Evolutionary conservation across 2,113 vertebrate species (phyloP), one percentile per base, ranked within the genome.

Genomic region (Lontra canadensis): DNA sequence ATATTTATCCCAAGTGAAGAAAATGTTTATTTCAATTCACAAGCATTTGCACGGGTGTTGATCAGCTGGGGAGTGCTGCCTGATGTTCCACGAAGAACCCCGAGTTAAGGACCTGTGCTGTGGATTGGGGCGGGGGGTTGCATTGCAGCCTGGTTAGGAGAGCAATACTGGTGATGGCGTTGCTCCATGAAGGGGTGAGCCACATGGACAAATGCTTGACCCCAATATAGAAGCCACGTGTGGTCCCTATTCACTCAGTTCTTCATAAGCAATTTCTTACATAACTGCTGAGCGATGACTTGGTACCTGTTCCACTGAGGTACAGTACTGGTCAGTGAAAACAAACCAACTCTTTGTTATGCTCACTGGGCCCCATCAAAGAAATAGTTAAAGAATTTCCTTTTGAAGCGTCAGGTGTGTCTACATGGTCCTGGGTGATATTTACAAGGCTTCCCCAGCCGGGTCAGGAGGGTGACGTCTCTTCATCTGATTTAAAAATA

Each of bases 401-500:
- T 79, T 65, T 55, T 55, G 57, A 88, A 83, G 6, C 85, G 3
- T 87, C 88, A 94, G 3, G 9, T n/a, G 29, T 90, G 17, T 82
- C 44, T 81, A 0, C 69, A 26, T 52, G 23, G 57, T 21, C 59
- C 44, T 67, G 29, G 61, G 26, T 88, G 36, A 76, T 47, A 29
- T 81, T 93, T 59, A 47, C 39, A 49, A 0, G 63, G 13, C 18
- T 85, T 85, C 25, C 21, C 65, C 3, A 10, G 57, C 25, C 39
- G 13, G 5, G 25, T 69, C 29, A 79, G 61, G 84, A 87, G 25
- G 21, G 26, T 6, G 11, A 74, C 21, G 8, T 65, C 52, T 55
- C 59, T 94, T 86, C 3, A 61, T 93, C 93, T 86, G 76, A 57
- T 89, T 97, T 88, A 15, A 92, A 88, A 95, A 95, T 76, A 39